Evolutionary conservation across 2,113 vertebrate genomes (phyloP).

Genomic region (Isichthys henryi): DNA sequence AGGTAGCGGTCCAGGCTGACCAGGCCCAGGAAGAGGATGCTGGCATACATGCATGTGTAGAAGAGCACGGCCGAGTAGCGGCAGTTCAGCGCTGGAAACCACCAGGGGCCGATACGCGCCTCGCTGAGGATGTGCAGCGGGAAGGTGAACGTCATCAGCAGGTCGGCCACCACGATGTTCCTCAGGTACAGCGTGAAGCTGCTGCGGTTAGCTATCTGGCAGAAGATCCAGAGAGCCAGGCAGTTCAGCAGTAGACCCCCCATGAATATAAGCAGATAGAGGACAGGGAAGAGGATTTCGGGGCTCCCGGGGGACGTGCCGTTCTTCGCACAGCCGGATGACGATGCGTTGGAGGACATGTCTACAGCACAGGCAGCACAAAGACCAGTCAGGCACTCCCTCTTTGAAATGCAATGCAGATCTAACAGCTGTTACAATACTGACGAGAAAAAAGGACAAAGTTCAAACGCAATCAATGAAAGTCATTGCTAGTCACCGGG

Average conservation of each 20-base stretch:
- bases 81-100: constrained; percentile 7
- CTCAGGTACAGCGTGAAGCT: constrained; percentile 29
- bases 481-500: neutral
- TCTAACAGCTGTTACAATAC: neutral
- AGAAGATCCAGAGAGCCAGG: constrained; percentile 28
- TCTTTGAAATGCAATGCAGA: neutral
- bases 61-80: constrained; percentile 26
- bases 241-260: constrained; percentile 19
- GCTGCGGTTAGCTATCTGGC: constrained; percentile 8
- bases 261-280: constrained; percentile 17
- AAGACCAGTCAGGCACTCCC: neutral
- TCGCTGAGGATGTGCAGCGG: constrained; percentile 20
- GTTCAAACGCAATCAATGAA: neutral
- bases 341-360: neutral
- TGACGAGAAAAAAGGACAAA: neutral
- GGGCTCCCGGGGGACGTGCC: neutral
- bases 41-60: constrained; percentile 26
- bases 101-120: neutral
- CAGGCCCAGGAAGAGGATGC: constrained; percentile 25
- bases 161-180: constrained; percentile 23
- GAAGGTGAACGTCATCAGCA: constrained; percentile 26
- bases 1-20: constrained; percentile 27
- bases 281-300: neutral
- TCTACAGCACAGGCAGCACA: neutral
- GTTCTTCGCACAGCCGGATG: neutral